A percentile compares a stretch with the other conserved stretches of the same genome.
Evolutionary conservation across 1,140 invertebrate genomes (phyloP).

Genomic region (Wasmannia auropunctata): DNA sequence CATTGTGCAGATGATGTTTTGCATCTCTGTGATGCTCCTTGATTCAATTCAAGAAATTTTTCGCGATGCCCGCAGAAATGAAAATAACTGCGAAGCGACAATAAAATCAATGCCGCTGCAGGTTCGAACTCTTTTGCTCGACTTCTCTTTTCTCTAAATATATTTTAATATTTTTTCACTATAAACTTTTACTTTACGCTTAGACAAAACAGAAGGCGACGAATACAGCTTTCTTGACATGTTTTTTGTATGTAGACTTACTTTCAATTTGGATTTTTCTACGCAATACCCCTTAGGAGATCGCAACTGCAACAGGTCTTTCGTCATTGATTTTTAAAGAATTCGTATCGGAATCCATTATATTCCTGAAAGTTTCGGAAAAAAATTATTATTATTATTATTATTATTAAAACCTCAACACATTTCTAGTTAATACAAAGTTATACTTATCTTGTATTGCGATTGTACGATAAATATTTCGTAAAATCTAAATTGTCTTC

Average conservation of each 20-base stretch:
- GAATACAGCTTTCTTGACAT: background rate
- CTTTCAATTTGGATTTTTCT: background rate
- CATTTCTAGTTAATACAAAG: background rate
- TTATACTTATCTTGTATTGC: constrained; percentile 58
- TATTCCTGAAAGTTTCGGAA: constrained; percentile 47
- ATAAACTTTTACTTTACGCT: background rate
- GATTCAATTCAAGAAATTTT: background rate
- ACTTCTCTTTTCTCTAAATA: background rate
- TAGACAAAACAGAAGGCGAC: background rate
- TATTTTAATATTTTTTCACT: background rate
- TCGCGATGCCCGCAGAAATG: background rate
- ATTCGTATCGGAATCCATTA: constrained; percentile 5
- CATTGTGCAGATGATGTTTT: background rate
- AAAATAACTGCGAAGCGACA: background rate
- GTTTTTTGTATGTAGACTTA: background rate
- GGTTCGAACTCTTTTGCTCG: background rate
- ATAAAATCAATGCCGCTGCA: background rate
- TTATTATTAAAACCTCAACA: constrained; percentile 40
- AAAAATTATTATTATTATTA: constrained; percentile 15
- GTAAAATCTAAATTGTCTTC: constrained; percentile 7
- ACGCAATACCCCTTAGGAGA: background rate
- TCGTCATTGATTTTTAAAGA: constrained; percentile 6
- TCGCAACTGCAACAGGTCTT: background rate
- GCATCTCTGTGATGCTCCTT: background rate
- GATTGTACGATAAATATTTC: background rate